Percentiles rank a stretch among this genome's conserved stretches.
phyloP scores from a whole-genome alignment of 2,797 vertebrate genomes.

The Sebastolobus alascanus region DNA sequence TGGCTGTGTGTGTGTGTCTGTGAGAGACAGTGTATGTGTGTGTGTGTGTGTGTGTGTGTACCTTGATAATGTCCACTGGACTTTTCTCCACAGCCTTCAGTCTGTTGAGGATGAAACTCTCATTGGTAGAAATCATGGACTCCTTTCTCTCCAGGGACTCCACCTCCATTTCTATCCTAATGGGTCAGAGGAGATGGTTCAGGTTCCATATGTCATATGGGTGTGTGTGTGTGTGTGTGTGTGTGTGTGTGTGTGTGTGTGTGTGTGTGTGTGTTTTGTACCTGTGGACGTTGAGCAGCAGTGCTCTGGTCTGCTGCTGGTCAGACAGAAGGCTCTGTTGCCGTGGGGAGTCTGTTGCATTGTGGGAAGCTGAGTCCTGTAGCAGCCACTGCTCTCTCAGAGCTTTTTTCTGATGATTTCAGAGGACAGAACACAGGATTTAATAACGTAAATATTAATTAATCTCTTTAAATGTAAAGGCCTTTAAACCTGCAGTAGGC shows the following conservation, averaged over 20 bases:
- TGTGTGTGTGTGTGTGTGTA: constrained; percentile 40
- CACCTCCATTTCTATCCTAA: constrained; percentile 89
- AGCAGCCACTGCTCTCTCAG: constrained; percentile 92
- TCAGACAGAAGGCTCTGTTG: constrained; percentile 85
- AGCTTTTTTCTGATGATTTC: constrained; percentile 86
- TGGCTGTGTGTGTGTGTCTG: constrained; percentile 12
- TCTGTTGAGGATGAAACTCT: constrained; percentile 88
- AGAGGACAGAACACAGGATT: constrained; percentile 4
- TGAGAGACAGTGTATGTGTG: constrained; percentile 1
- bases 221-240: background rate
- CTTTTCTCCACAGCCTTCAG: constrained; percentile 89
- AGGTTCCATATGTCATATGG: background rate
- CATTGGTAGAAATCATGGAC: constrained; percentile 87
- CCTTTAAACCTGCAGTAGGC: background rate
- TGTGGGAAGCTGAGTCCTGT: constrained; percentile 84
- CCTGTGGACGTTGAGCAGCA: constrained; percentile 89
- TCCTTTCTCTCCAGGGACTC: constrained; percentile 89
- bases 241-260: background rate
- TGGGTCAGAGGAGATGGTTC: background rate
- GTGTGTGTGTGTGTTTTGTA: constrained; percentile 46
- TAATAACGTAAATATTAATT: too few species aligned
- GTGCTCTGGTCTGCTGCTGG: constrained; percentile 79
- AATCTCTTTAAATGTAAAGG: background rate
- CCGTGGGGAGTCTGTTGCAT: constrained; percentile 73
- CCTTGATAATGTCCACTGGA: constrained; percentile 90